These are phyloP conservation scores for Benthosema pterotum DNA, from an alignment of 2,797 vertebrate species.

Conservation along the genomic window DNA sequence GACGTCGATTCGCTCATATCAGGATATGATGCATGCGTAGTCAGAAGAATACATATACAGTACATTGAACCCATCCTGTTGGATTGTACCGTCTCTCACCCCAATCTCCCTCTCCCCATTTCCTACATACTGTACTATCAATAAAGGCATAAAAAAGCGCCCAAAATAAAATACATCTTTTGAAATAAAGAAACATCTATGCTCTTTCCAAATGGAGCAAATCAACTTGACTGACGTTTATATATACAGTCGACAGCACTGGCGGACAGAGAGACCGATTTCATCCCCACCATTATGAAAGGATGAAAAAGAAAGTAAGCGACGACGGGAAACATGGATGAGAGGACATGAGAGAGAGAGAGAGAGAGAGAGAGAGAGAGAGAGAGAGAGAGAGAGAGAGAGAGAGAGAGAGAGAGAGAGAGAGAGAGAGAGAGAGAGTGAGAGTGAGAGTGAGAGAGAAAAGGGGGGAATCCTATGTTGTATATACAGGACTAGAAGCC, in stretches of 20 bases:
- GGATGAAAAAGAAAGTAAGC: not conserved
- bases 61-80: too few species aligned
- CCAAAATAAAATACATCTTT: too few species aligned
- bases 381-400: not conserved
- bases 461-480: slow-evolving; percentile 2
- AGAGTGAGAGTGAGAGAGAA: not conserved
- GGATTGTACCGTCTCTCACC: too few species aligned
- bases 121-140: too few species aligned
- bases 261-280: not conserved
- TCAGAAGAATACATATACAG: too few species aligned
- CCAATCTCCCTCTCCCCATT: too few species aligned
- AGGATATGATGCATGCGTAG: too few species aligned
- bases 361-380: not conserved
- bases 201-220: slow-evolving; percentile 1
- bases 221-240: slow-evolving; percentile 2
- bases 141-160: too few species aligned
- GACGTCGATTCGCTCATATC: too few species aligned
- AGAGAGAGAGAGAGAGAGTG: not conserved
- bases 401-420: not conserved
- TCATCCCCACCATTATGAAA: not conserved
- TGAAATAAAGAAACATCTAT: not conserved
- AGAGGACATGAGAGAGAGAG: not conserved
- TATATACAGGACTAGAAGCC: slow-evolving; percentile 7
- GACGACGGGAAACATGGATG: not conserved
- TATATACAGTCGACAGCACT: too few species aligned